Evolutionary conservation across 2,888 invertebrate species (phyloP).

Genomic region (Hofmannophila pseudospretella): DNA sequence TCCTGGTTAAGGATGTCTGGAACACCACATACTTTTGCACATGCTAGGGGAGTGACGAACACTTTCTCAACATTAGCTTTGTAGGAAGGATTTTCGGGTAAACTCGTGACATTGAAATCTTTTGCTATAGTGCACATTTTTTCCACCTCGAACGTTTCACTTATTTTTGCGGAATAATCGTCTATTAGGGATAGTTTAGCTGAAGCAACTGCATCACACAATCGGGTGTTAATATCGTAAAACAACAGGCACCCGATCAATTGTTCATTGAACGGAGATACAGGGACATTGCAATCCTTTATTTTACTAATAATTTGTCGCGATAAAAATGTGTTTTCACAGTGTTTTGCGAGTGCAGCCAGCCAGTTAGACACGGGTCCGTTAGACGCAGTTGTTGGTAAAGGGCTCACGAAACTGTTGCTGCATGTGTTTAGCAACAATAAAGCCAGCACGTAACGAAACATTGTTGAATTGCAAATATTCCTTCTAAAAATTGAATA

Average conservation of each 20-base stretch:
- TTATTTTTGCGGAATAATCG: conserved; percentile 32
- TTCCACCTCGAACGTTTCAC: conserved; percentile 33
- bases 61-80: conserved; percentile 29
- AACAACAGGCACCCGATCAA: conserved; percentile 57
- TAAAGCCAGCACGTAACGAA: conserved; percentile 41
- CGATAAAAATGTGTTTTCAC: conserved; percentile 43
- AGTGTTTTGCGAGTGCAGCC: conserved; percentile 32
- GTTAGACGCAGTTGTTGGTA: conserved; percentile 13
- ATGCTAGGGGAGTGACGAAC: conserved; percentile 32
- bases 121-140: conserved; percentile 40
- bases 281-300: conserved; percentile 34
- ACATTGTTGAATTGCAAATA: conserved; percentile 29
- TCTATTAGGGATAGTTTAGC: conserved; percentile 31
- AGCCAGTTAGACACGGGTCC: conserved; percentile 24
- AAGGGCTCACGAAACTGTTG: conserved; percentile 38
- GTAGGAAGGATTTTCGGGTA: conserved; percentile 29
- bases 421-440: conserved; percentile 46
- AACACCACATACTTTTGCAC: conserved; percentile 47
- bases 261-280: conserved; percentile 28
- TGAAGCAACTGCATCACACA: conserved; percentile 37
- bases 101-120: conserved; percentile 41
- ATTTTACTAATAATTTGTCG: conserved; percentile 36
- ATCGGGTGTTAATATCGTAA: conserved; percentile 55
- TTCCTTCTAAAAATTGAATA: not conserved
- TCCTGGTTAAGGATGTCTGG: conserved; percentile 35